Evolutionary conservation across 2,888 invertebrate species (phyloP), one percentile per base, ranked within the genome.

Genomic region (Steromphala cineraria): DNA sequence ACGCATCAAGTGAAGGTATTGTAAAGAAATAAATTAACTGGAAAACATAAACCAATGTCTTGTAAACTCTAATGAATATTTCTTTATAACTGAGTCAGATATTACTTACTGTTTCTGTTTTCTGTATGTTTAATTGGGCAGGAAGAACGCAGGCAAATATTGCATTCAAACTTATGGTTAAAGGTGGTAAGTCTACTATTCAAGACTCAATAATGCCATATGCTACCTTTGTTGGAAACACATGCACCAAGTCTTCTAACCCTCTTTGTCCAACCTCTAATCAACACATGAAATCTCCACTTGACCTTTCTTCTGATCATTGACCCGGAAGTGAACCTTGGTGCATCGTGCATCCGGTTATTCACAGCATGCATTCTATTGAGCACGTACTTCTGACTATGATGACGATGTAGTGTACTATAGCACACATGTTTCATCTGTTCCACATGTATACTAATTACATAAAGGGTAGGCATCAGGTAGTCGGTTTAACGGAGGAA

Each of bases 121-220:
- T 21, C 53, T 67, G 36, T 67, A 52, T 62, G 75, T 79, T 80
- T 53, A 79, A 53, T 80, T 53, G n/a, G 36, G 74, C 96, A 99
- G 98, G 98, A 99, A 95, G 99, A 99, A 96, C 99, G 98, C 96
- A 98, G 98, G 95, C 98, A 98, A 96, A 98, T 98, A 95, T 96
- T 98, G 95, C 97, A 98, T 94, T 98, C 98, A 94, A 98, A 98
- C 95, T 97, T 98, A 95, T 98, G 98, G 98, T 96, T 98, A 94
- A 97, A 98, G 95, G 96, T 98, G 97, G 98, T 98, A 96, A 97
- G 98, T 97, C 17, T 17, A 0, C n/a, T 75, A 7, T n/a, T 19
- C 13, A 40, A 5, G 46, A 46, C 46, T 46, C 4, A 46, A 46
- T 46, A 46, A 46, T 46, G 71, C 71, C 36, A 31, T 71, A 71